Conservation (phyloP, 1,140 invertebrate genomes). For the Sinella curviseta region DNA sequence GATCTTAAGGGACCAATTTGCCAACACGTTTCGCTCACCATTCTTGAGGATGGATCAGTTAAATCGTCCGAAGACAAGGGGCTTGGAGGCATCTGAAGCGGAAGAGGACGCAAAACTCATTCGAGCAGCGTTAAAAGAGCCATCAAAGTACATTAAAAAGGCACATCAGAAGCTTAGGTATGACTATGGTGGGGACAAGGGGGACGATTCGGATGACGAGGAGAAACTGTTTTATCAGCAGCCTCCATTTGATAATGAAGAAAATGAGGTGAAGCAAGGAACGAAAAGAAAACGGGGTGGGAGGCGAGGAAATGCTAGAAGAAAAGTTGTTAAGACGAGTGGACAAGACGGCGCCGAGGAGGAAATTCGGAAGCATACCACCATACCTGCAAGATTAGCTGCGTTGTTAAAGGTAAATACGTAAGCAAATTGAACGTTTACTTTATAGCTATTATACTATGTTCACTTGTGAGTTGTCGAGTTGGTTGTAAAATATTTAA, state of each 20-base stretch:
- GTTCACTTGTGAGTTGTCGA: too few species aligned
- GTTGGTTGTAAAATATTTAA: too few species aligned
- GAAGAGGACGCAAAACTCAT: constrained; percentile 7
- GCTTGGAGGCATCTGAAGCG: not conserved
- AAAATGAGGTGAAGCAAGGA: not conserved
- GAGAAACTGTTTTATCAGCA: not conserved
- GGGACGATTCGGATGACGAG: not conserved
- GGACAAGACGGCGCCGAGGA: not conserved
- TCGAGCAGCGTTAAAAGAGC: not conserved
- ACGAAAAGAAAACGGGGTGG: not conserved
- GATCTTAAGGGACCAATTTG: too few species aligned
- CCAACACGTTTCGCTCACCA: too few species aligned
- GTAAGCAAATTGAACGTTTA: not conserved
- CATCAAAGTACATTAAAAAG: not conserved
- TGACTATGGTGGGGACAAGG: not conserved
- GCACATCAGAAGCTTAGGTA: not conserved
- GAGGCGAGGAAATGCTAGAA: not conserved
- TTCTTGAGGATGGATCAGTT: constrained; percentile 2
- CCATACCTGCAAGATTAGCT: not conserved
- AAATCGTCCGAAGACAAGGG: not conserved
- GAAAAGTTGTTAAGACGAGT: not conserved
- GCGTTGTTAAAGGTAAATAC: not conserved
- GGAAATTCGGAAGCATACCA: not conserved
- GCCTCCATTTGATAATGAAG: not conserved
- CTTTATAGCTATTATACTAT: not conserved